A percentile compares a stretch with the other conserved stretches of the same genome.
These are phyloP conservation scores for Balanococcus diminutus DNA, from an alignment of 2,888 invertebrate genomes.

Conservation along the genomic window DNA sequence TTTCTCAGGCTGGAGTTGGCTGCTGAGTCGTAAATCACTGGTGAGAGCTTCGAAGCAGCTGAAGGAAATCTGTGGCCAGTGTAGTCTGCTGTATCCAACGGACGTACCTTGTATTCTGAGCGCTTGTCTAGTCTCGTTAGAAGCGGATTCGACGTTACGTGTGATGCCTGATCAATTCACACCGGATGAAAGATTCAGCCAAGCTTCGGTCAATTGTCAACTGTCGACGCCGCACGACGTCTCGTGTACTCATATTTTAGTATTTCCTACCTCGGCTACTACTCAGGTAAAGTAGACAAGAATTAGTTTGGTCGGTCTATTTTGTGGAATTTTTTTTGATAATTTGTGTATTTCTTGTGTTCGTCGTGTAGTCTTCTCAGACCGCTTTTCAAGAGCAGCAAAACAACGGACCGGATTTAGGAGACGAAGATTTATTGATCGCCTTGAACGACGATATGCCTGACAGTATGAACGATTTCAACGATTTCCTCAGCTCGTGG, in stretches of 20 bases:
- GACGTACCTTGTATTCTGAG: conserved; percentile 91
- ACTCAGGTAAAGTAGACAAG: conserved; percentile 72
- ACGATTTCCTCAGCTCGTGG: conserved; percentile 79
- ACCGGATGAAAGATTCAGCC: conserved; percentile 90
- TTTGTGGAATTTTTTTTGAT: too few relatives aligned
- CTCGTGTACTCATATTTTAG: conserved; percentile 95
- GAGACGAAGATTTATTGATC: conserved; percentile 72
- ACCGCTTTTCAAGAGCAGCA: conserved; percentile 74
- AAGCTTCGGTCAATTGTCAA: conserved; percentile 85
- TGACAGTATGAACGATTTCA: conserved; percentile 75
- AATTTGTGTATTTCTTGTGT: neutral
- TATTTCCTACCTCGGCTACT: conserved; percentile 96
- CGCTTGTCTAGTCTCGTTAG: conserved; percentile 96
- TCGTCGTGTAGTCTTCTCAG: conserved; percentile 68
- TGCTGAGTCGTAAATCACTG: conserved; percentile 89
- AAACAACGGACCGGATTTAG: conserved; percentile 70
- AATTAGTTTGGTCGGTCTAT: neutral
- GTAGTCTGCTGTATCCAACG: conserved; percentile 78
- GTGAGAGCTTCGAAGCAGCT: conserved; percentile 84
- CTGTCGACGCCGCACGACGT: conserved; percentile 95
- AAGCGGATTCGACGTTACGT: conserved; percentile 85
- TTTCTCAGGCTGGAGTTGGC: conserved; percentile 82
- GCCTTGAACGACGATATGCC: conserved; percentile 69
- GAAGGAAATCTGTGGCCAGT: conserved; percentile 89
- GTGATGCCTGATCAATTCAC: conserved; percentile 95